Percentiles rank a stretch among this genome's conserved stretches.
Evolutionary conservation across 2,113 vertebrate genomes (phyloP).

Genomic region (Tetrao urogallus): DNA sequence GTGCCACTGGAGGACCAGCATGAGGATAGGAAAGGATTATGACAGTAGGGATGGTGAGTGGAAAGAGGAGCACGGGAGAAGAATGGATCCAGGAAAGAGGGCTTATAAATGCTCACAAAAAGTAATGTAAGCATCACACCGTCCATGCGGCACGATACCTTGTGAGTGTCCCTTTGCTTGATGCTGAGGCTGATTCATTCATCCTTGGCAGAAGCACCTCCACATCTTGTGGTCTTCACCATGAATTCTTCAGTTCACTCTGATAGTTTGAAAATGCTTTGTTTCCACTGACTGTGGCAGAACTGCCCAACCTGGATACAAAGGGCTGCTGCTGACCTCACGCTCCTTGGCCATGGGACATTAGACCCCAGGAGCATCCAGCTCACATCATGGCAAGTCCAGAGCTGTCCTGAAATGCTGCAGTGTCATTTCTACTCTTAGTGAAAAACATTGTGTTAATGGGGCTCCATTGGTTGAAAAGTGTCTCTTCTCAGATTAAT

Average conservation of each 20-base stretch:
- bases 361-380: not conserved
- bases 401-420: fast-evolving
- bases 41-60: not conserved
- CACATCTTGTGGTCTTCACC: fast-evolving
- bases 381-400: fast-evolving
- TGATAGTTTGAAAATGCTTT: not conserved
- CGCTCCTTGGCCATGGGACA: not conserved
- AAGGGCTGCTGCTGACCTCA: not conserved
- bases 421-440: fast-evolving
- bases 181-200: not conserved
- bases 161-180: not conserved
- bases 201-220: not conserved
- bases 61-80: not conserved
- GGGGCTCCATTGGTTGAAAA: not conserved
- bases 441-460: not conserved
- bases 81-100: not conserved
- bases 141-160: not conserved
- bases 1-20: not conserved
- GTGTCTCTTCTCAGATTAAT: not conserved
- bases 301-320: not conserved
- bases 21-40: not conserved
- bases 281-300: not conserved
- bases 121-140: not conserved
- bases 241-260: not conserved
- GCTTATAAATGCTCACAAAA: not conserved